Evolutionary conservation across 2,113 vertebrate genomes (phyloP), one percentile per base, ranked within the genome.

Genomic region (Actenoides lindsayi): DNA sequence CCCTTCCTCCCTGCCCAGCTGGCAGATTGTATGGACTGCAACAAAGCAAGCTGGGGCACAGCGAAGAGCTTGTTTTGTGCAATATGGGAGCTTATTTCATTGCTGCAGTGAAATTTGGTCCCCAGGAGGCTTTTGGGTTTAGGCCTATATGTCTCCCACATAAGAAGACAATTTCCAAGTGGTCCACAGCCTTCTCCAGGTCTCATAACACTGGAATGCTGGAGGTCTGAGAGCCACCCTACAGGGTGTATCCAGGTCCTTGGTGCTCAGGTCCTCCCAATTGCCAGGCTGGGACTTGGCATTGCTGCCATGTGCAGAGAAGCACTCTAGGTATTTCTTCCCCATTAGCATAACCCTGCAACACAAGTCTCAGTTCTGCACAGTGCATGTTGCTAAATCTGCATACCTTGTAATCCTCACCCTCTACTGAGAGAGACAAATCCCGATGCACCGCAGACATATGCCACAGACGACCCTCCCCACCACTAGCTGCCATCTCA

Each of bases 281-380:
- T 35, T n/a, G 24, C 25, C 14, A 64, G 50, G 28, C 48, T 79
- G 81, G 41, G 63, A 76, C 50, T 60, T 35, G 5, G 65, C 7
- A 2, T 24, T 57, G 59, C 63, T 93, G 44, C 71, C 68, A 41
- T 27, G 51, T 60, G 50, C 33, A 54, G 46, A 74, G 90, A 70
- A 80, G 80, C 64, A 86, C 56, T 83, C 77, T 56, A 74, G 76
- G 76, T 70, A 80, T 90, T 96, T 96, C 74, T 85, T 37, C 54
- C 48, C 74, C 27, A 70, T 70, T 64, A 89, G 64, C 69, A 90
- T 59, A 86, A 41, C 73, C 62, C 48, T 51, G n/a, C 67, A 42
- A 70, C 91, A 76, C 69, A 83, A 80, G 31, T 41, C 62, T 82
- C 74, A 78, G 46, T 82, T 84, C 0, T 0, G 87, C 83, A 89